Percentiles rank a stretch among this genome's conserved stretches.
Evolutionary conservation across 2,888 invertebrate genomes (phyloP).

Genomic region (Lasioglossum villosulum): DNA sequence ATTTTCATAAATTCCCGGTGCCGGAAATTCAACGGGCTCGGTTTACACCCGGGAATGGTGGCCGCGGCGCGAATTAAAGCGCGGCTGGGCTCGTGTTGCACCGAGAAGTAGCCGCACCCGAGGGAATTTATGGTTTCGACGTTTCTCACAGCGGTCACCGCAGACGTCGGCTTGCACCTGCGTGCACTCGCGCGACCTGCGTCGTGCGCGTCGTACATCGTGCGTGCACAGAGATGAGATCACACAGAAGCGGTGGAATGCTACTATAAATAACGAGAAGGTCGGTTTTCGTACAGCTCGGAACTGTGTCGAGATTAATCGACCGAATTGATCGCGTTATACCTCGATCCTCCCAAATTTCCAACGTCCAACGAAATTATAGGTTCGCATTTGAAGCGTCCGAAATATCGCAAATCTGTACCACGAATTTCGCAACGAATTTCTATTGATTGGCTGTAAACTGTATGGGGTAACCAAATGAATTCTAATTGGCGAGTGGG

Average conservation of each 20-base stretch:
- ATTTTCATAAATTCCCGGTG: slow-evolving; percentile 3
- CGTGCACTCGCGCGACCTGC: slow-evolving; percentile 1
- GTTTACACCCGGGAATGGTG: neutral
- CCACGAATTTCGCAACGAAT: no score
- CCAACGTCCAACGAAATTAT: neutral
- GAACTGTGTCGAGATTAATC: neutral
- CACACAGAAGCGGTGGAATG: neutral
- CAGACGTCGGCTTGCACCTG: slow-evolving; percentile 51
- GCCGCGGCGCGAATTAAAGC: slow-evolving; percentile 51
- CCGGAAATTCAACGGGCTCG: neutral
- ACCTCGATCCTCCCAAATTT: neutral
- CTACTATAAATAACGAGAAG: slow-evolving; percentile 1
- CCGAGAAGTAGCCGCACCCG: slow-evolving; percentile 54
- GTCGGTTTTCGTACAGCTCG: neutral
- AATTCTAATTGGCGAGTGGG: no score
- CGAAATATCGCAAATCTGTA: no score
- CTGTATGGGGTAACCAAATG: no score
- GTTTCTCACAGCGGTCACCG: slow-evolving; percentile 66
- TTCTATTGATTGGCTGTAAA: no score
- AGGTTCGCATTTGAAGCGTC: neutral
- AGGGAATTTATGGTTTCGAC: slow-evolving; percentile 69
- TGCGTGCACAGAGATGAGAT: neutral
- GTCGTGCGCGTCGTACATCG: neutral
- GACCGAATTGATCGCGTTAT: neutral
- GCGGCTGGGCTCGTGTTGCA: slow-evolving; percentile 27